Evolutionary conservation across 2,888 invertebrate genomes (phyloP).

Genomic region (Drosophila lacicola): DNA sequence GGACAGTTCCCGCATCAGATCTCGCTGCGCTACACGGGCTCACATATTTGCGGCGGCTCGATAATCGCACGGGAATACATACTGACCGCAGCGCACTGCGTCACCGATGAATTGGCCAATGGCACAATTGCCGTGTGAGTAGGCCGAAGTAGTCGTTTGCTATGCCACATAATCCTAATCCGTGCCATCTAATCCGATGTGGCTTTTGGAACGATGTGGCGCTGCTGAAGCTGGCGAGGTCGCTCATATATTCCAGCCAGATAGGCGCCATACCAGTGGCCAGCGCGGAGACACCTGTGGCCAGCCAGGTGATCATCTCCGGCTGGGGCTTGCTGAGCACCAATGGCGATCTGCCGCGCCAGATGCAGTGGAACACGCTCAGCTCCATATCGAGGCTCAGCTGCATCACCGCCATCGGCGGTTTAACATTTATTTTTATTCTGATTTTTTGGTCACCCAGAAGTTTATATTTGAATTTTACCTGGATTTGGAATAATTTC

Average conservation of each 20-base stretch:
- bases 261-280: slow-evolving; percentile 67
- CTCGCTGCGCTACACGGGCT: slow-evolving; percentile 65
- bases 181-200: no score
- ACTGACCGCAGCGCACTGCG: slow-evolving; percentile 76
- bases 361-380: slow-evolving; percentile 70
- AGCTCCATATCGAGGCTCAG: slow-evolving; percentile 50
- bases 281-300: slow-evolving; percentile 51
- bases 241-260: slow-evolving; percentile 58
- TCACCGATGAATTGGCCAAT: slow-evolving; percentile 37
- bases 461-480: slow-evolving; percentile 90
- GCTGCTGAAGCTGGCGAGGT: slow-evolving; percentile 53
- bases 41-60: slow-evolving; percentile 76
- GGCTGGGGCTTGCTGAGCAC: slow-evolving; percentile 72
- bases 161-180: background rate
- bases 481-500: slow-evolving; percentile 49
- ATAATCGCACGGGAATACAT: slow-evolving; percentile 58
- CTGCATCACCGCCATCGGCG: slow-evolving; percentile 49
- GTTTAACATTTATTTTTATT: no score
- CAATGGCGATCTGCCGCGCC: slow-evolving; percentile 62
- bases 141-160: background rate
- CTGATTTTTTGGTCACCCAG: slow-evolving; percentile 95
- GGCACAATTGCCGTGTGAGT: slow-evolving; percentile 48
- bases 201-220: slow-evolving; percentile 75
- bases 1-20: slow-evolving; percentile 83
- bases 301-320: slow-evolving; percentile 62